phyloP scores from a whole-genome alignment of 2,888 invertebrate genomes.

The Lasioglossum calceatum region DNA sequence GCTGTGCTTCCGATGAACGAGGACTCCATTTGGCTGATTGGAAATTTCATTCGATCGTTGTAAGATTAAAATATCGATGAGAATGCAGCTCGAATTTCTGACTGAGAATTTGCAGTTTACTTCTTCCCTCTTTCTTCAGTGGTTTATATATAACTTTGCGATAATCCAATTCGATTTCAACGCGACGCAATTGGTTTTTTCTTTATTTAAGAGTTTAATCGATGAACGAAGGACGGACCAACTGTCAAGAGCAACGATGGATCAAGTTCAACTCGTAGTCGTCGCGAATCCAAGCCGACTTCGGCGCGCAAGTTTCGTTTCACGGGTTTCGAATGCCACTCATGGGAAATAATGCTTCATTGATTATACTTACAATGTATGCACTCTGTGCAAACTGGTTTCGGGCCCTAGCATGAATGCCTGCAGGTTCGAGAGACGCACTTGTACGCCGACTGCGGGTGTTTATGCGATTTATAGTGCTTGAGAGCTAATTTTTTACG shows the following conservation, averaged over 20 bases:
- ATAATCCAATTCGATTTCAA: no score
- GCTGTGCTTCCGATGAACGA: no score
- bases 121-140: no score
- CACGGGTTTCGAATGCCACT: conserved; percentile 11
- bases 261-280: background rate
- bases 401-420: background rate
- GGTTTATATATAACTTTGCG: no score
- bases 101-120: no score
- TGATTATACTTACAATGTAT: conserved; percentile 14
- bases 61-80: no score
- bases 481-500: conserved; percentile 5
- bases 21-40: no score
- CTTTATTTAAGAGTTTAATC: background rate
- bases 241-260: background rate
- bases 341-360: conserved; percentile 5
- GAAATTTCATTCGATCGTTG: no score
- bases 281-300: background rate
- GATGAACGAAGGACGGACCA: background rate
- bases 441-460: background rate
- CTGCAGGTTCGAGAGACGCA: background rate
- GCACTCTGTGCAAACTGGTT: background rate
- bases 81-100: no score
- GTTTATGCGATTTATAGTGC: conserved; percentile 6
- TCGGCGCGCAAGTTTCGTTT: background rate
- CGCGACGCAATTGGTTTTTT: background rate